Evolutionary conservation across 2,113 vertebrate species (phyloP).

Genomic region (Sialia sialis): DNA sequence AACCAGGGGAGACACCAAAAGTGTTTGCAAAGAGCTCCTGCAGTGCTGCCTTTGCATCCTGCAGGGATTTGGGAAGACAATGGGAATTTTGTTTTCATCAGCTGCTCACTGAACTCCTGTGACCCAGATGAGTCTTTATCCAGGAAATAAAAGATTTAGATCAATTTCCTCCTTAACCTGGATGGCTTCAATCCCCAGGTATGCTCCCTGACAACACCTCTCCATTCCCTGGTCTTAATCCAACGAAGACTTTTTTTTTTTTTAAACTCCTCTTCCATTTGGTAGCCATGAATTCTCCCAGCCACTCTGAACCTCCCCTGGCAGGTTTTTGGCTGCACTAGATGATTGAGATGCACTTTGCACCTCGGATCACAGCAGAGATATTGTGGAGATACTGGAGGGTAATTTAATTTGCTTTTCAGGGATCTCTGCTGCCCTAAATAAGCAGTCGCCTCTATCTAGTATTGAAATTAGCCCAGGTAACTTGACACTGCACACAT

Average conservation of each 20-base stretch:
- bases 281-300: background rate
- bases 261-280: background rate
- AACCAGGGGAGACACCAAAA: background rate
- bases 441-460: background rate
- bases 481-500: background rate
- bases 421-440: background rate
- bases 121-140: conserved; percentile 12
- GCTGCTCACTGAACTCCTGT: background rate
- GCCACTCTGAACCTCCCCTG: background rate
- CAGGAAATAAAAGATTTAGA: conserved; percentile 43
- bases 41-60: background rate
- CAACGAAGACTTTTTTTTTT: background rate
- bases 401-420: background rate
- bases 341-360: background rate
- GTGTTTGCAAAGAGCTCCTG: background rate
- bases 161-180: conserved; percentile 10
- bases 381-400: background rate
- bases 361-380: background rate
- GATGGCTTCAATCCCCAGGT: conserved; percentile 15
- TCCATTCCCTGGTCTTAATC: background rate
- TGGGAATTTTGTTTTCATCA: background rate
- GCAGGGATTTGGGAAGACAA: background rate
- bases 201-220: background rate
- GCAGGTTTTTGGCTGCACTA: background rate
- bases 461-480: background rate